Base-by-base conservation (phyloP, 2,113 vertebrate genomes). In the Bos indicus region DNA sequence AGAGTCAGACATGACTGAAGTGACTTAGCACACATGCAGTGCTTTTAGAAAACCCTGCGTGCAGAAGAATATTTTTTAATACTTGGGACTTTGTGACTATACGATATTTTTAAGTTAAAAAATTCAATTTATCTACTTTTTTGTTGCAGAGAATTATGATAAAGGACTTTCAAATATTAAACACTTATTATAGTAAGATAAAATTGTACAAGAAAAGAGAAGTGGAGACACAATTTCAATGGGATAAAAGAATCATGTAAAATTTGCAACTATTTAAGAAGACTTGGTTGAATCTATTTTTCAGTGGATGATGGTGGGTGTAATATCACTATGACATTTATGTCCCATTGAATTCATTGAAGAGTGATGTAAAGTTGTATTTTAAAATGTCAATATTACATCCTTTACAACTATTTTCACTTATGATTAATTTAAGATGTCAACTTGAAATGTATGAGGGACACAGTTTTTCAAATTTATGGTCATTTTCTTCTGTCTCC, bases 361-460 rank as follows among this genome's bases (percentile, higher is more conserved):
- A 92, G 80, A 93, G 56, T 83, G 51, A 88, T 88, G 59, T 88
- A 62, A 59, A 91, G 71, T 97, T 96, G 59, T 96, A 60, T 83
- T 97, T 88, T 97, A 78, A 96, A 98, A 80, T 96, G 91, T 95
- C 96, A 95, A 48, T 74, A 89, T 89, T 93, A 80, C 7, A 43
- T 96, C 80, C 85, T 93, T 96, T 96, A 91, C 60, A 96, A 89
- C 91, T 95, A 95, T 96, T 93, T 95, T 95, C 36, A 84, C 36
- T 78, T 91, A 64, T 64, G 67, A 95, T 96, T 97, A 96, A 95
- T 95, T 98, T 97, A 96, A 96, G 83, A 93, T 95, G 94, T 90
- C 94, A 96, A 67, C 60, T 83, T 89, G 84, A 95, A 97, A 92
- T 96, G 52, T 25, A 14, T 87, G 83, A 80, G 30, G 40, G 52